Evolutionary conservation across 2,797 vertebrate genomes (phyloP).

Genomic region (Cercopithecus mitis): DNA sequence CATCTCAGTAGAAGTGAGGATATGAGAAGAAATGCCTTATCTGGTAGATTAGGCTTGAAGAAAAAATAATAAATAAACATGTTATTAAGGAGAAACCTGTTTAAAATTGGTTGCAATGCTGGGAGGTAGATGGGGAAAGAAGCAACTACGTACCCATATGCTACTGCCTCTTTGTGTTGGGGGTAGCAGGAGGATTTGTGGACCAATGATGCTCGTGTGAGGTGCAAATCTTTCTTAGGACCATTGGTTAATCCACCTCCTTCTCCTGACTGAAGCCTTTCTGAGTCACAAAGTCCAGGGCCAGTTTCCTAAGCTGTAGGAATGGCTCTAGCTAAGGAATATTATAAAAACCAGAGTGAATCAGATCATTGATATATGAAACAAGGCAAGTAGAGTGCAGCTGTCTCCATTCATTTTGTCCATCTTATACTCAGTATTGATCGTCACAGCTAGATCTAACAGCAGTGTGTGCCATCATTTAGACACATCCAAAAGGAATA

Average conservation of each 20-base stretch:
- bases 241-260: background rate
- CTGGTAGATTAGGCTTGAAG: background rate
- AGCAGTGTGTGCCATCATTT: background rate
- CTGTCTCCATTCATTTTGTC: conserved; percentile 27
- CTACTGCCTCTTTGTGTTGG: background rate
- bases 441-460: background rate
- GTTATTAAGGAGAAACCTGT: background rate
- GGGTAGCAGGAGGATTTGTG: too few relatives aligned
- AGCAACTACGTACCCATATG: background rate
- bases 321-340: background rate
- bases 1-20: background rate
- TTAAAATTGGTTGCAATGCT: background rate
- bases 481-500: background rate
- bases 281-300: background rate
- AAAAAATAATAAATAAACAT: background rate
- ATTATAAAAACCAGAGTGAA: background rate
- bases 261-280: background rate
- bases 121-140: background rate
- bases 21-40: background rate
- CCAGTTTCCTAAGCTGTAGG: background rate
- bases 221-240: background rate
- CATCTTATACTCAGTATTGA: background rate
- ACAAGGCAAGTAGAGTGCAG: conserved; percentile 1
- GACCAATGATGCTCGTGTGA: background rate
- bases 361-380: background rate